Conservation (phyloP, 2,888 invertebrate genomes). For the Palloptera scutellata region DNA sequence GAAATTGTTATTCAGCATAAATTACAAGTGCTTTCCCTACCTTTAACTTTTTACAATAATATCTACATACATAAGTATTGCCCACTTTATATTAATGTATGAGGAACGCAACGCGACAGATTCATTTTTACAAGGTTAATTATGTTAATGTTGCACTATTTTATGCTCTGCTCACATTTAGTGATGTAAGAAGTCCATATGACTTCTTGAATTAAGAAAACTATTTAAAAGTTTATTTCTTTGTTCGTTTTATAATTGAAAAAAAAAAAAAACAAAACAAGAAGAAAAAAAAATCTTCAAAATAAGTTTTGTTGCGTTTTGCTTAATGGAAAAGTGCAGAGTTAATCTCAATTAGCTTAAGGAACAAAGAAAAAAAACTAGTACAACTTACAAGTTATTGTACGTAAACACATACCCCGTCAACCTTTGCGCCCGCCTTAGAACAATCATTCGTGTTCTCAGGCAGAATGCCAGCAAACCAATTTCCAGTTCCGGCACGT, state of each 20-base stretch:
- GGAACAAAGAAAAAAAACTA: neutral
- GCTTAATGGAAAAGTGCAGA: slow-evolving; percentile 2
- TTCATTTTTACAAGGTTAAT: neutral
- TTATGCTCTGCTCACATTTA: neutral
- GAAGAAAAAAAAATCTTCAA: slow-evolving; percentile 2
- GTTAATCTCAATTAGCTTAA: slow-evolving; percentile 39
- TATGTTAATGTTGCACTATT: slow-evolving; percentile 4
- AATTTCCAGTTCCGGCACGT: slow-evolving; percentile 10
- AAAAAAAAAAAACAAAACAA: neutral
- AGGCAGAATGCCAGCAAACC: slow-evolving; percentile 35
- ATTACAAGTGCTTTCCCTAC: no score
- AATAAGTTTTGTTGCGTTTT: neutral
- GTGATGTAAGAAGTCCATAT: no score
- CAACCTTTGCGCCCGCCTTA: no score
- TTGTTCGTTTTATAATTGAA: neutral
- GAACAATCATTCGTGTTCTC: neutral
- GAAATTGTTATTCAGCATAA: no score
- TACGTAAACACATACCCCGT: no score
- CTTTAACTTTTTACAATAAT: no score
- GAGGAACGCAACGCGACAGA: no score
- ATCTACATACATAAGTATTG: no score
- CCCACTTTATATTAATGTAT: no score
- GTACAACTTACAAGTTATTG: no score
- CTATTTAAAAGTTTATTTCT: no score
- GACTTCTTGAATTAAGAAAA: no score